phyloP scores from a whole-genome alignment of 2,113 vertebrate species.

The Nymphicus hollandicus region DNA sequence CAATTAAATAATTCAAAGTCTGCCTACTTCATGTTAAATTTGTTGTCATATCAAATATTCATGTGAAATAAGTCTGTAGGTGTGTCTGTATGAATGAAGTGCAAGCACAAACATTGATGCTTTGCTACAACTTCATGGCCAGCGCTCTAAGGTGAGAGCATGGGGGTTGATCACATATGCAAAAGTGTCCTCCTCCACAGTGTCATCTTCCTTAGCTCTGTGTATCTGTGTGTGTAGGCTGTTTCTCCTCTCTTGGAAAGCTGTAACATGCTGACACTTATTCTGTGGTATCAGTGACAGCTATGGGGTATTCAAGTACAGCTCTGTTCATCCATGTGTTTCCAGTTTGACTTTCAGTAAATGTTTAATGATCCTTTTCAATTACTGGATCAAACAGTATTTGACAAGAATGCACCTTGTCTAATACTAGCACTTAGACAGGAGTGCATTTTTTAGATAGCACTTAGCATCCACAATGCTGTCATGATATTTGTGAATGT shows the following conservation, averaged over 20 bases:
- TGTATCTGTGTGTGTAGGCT: not conserved
- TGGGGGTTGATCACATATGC: not conserved
- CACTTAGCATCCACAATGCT: constrained; percentile 72
- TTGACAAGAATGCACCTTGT: constrained; percentile 70
- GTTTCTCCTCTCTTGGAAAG: not conserved
- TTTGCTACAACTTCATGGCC: not conserved
- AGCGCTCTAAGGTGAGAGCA: not conserved
- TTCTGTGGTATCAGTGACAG: constrained; percentile 6
- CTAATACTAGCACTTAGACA: constrained; percentile 76
- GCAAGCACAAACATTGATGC: not conserved
- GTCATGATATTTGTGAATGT: constrained; percentile 67
- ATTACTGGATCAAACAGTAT: constrained; percentile 68
- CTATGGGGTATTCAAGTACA: not conserved
- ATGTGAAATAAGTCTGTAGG: constrained; percentile 39
- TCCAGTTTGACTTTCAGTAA: constrained; percentile 69
- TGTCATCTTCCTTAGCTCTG: not conserved
- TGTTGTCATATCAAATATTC: constrained; percentile 67
- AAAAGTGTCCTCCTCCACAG: not conserved
- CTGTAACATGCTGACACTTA: not conserved
- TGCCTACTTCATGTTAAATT: constrained; percentile 45
- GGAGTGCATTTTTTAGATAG: constrained; percentile 67
- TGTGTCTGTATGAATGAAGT: constrained; percentile 18
- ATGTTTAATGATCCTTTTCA: constrained; percentile 77
- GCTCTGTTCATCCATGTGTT: constrained; percentile 47
- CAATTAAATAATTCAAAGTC: constrained; percentile 69